phyloP scores from a whole-genome alignment of 2,888 invertebrate species.

The Malthinus flaveolus region DNA sequence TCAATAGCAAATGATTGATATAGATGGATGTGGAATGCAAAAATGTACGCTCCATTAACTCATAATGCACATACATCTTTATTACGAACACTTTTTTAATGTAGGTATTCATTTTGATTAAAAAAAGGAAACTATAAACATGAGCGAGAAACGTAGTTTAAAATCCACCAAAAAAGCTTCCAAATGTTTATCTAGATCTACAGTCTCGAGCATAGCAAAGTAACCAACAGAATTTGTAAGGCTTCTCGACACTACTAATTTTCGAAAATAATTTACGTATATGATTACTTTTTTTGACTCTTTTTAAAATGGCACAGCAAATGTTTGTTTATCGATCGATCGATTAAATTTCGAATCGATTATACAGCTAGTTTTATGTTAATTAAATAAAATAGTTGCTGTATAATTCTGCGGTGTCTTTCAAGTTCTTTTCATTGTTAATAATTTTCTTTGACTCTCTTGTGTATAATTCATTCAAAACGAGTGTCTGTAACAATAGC shows the following conservation, averaged over 20 bases:
- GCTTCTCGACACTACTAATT: no score
- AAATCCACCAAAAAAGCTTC: no score
- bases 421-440: neutral
- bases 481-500: conserved; percentile 18
- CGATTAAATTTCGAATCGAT: neutral
- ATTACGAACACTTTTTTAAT: neutral
- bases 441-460: conserved; percentile 2
- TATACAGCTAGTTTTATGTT: neutral
- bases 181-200: no score
- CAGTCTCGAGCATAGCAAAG: no score
- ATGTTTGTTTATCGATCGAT: no score
- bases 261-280: no score
- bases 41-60: neutral
- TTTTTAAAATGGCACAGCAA: no score
- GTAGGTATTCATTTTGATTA: no score
- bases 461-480: conserved; percentile 20
- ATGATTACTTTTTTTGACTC: neutral
- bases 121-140: no score
- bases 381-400: conserved; percentile 7
- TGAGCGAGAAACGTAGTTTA: no score
- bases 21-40: neutral
- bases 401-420: conserved; percentile 7
- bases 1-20: neutral
- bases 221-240: no score
- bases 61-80: neutral